These are phyloP conservation scores for Leucophora obtusa DNA, from an alignment of 2,888 invertebrate genomes.

Conservation along the genomic window DNA sequence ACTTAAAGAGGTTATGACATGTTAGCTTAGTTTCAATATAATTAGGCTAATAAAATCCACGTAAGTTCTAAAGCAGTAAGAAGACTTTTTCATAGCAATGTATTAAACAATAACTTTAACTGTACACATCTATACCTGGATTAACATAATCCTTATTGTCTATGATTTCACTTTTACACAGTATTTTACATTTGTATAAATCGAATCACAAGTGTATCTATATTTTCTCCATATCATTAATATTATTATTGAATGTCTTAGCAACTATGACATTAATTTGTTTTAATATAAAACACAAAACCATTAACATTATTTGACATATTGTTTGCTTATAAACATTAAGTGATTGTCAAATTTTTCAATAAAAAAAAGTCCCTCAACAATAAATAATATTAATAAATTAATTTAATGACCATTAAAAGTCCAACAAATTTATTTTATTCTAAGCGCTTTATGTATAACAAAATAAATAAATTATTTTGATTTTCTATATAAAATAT, in stretches of 20 bases:
- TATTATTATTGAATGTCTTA: background rate
- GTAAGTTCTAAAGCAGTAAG: too few relatives aligned
- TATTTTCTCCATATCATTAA: background rate
- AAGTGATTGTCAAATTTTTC: background rate
- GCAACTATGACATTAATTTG: background rate
- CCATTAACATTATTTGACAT: conserved; percentile 9
- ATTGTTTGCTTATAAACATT: background rate
- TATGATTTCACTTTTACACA: too few relatives aligned
- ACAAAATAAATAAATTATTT: background rate
- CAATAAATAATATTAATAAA: conserved; percentile 2
- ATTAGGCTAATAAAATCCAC: too few relatives aligned
- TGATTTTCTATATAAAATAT: too few relatives aligned
- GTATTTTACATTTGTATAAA: too few relatives aligned
- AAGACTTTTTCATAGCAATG: too few relatives aligned
- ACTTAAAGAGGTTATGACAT: too few relatives aligned
- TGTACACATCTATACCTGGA: too few relatives aligned
- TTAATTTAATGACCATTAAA: conserved; percentile 12
- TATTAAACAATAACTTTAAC: too few relatives aligned
- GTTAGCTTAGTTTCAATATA: too few relatives aligned
- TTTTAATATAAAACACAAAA: conserved; percentile 9
- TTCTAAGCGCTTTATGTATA: background rate
- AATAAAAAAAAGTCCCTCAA: background rate
- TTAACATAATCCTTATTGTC: too few relatives aligned
- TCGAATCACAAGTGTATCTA: too few relatives aligned
- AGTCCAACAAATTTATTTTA: background rate